Conservation (phyloP, 1,140 invertebrate species). For the Apis laboriosa region DNA sequence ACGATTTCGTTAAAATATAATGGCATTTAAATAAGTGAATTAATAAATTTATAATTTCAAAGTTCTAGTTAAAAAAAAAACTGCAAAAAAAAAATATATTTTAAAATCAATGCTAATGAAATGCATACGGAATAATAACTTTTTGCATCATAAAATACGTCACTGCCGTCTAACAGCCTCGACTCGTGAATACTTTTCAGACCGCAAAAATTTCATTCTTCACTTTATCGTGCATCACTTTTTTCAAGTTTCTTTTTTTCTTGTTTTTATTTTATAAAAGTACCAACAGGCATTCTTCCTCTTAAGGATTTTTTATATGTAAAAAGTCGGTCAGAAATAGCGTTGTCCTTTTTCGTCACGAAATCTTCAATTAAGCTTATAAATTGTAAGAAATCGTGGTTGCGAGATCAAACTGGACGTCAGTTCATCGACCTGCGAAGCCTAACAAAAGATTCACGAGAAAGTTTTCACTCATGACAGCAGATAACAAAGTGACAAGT, state of each 20-base stretch:
- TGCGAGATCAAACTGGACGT: not conserved
- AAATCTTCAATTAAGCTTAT: not conserved
- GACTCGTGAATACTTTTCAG: not conserved
- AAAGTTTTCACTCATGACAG: not conserved
- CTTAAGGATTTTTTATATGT: not conserved
- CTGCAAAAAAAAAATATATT: no score
- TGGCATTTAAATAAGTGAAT: no score
- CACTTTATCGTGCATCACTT: not conserved
- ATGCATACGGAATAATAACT: not conserved
- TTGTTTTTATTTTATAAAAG: not conserved
- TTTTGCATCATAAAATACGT: not conserved
- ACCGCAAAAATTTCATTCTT: not conserved
- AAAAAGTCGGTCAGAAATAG: not conserved
- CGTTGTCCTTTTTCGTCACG: not conserved
- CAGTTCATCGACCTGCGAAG: slow-evolving; percentile 13
- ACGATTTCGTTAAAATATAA: no score
- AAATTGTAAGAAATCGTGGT: not conserved
- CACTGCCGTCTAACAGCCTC: not conserved
- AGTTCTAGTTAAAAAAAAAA: no score
- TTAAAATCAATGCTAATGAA: not conserved
- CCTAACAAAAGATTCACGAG: slow-evolving; percentile 9
- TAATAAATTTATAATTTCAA: not conserved
- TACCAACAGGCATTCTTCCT: not conserved
- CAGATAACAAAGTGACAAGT: not conserved
- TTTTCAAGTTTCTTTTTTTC: no score